Base-by-base conservation (phyloP, 2,113 vertebrate species). In the Anser brachyrhynchus region DNA sequence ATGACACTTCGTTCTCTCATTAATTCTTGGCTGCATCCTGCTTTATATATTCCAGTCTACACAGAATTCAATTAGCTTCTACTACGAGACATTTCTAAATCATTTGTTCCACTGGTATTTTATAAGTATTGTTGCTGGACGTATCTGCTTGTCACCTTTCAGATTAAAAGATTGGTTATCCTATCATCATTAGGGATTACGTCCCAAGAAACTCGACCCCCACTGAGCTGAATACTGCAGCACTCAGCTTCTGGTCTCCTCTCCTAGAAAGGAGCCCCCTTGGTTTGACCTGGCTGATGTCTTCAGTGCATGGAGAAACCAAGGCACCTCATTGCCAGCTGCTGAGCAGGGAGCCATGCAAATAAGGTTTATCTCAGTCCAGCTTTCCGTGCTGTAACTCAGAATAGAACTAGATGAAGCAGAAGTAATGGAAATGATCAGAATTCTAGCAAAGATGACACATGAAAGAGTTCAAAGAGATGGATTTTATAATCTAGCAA, bases 21-120 rank as follows among this genome's bases (percentile, higher is more conserved):
- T 95, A 93, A 87, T 54, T 95, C 90, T 95, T 93, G 94, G 96
- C 72, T 75, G 66, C 31, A 73, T 74, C 80, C 71, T 23, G 43
- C 54, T 97, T 91, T 89, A 71, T 88, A 82, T 62, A 86, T 88
- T 86, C 90, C 91, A 95, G 93, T 73, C 79, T 76, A 95, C 78
- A 77, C 65, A 91, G 81, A 72, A 94, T 82, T 95, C 90, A 95
- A 94, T 97, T 97, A 97, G 89, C 96, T 96, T 74, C 93, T 70
- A 83, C 75, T 90, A 97, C 89, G 64, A 97, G 94, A 90, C 59
- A 2, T 94, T 96, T 94, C 95, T 81, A 89, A 95, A 95, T 85
- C 77, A 95, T 97, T 93, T 95, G 83, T 70, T 97, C 81, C 58
- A 69, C 43, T 74, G 49, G 58, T 78, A 85, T 95, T 92, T 95